Conservation (phyloP, 1,140 invertebrate genomes). For the Branchinecta lindahli region DNA sequence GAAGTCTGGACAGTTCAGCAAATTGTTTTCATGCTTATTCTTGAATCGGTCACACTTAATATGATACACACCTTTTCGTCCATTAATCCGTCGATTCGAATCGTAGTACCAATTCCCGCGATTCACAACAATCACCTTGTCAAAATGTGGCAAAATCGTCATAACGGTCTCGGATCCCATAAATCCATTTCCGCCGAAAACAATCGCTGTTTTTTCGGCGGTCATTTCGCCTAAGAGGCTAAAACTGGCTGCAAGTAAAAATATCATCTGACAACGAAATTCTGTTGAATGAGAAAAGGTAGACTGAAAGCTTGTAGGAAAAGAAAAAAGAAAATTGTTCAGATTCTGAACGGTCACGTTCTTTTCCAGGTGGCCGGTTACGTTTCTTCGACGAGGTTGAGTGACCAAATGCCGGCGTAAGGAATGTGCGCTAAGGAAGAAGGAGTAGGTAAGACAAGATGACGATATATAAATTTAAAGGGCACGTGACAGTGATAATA, state of each 20-base stretch:
- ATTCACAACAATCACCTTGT: conserved; percentile 31
- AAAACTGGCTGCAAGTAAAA: background rate
- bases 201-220: conserved; percentile 26
- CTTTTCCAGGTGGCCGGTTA: no score
- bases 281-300: no score
- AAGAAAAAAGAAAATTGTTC: no score
- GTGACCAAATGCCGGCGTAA: no score
- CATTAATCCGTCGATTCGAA: conserved; percentile 29
- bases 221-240: background rate
- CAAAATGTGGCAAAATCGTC: conserved; percentile 26
- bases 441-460: no score
- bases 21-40: background rate
- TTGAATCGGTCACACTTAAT: background rate
- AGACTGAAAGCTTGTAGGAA: no score
- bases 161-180: conserved; percentile 32
- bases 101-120: conserved; percentile 38
- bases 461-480: no score
- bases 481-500: no score
- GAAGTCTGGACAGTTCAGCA: conserved; percentile 27
- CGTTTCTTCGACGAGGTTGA: no score
- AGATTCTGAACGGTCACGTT: no score
- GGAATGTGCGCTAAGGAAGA: no score
- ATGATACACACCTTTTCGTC: conserved; percentile 17
- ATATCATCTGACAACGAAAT: background rate
- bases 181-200: conserved; percentile 38